Evolutionary conservation across 2,888 invertebrate genomes (phyloP), one percentile per base, ranked within the genome.

Genomic region (Furcula furcula): DNA sequence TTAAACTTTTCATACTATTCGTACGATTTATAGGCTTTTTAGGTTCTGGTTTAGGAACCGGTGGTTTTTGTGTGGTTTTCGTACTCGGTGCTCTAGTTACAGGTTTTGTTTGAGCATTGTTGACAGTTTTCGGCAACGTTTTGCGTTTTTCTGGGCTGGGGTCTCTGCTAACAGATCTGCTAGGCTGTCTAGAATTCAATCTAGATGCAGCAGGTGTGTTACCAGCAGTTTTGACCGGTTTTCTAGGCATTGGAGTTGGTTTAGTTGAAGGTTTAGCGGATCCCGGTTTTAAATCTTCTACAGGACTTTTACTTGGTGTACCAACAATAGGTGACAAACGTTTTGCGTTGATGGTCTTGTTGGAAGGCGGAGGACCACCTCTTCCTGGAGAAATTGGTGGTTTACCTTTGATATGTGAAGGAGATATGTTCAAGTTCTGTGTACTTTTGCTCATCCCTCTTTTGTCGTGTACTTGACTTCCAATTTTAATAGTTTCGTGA

Each of bases 251-350:
- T 7, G 76, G 55, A 29, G 70, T 59, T n/a, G 77, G 66, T 63
- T 76, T 86, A 22, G 66, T 45, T 4, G 74, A 56, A 14, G 72
- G 67, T 60, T 72, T 80, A 5, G 80, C 74, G 21, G 83, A 75
- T 28, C 58, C 58, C 27, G 81, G 71, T 49, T 86, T 87, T 3
- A 58, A 51, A 33, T 82, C 79, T 42, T 83, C 86, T 18, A 62
- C 54, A n/a, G 87, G 88, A 57, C 82, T 89, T 68, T 89, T 89
- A 37, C 75, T 89, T 16, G 89, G 89, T 5, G 89, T 89, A 1
- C 89, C 87, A 22, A 87, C 88, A 15, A 89, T 89, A 3, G 89
- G 89, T 6, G 89, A 89, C 1, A 89, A 61, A 29, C 89, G 67
- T 70, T 89, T 89, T 7, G 88, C 56, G 36, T 84, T 89, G 2